phyloP scores from a whole-genome alignment of 2,113 vertebrate genomes.

The Rhinolophus sinicus region DNA sequence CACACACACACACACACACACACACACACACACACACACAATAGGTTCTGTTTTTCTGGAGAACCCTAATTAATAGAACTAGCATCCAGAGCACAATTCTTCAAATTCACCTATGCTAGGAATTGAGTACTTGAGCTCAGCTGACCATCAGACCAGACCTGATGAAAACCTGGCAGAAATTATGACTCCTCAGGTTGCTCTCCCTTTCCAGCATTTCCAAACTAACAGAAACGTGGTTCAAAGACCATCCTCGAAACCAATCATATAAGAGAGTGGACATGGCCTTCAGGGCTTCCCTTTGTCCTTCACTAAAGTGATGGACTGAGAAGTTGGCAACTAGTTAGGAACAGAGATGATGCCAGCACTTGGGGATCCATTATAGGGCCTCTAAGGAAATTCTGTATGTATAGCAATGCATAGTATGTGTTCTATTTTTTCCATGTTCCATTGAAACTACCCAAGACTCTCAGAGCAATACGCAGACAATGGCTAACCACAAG shows the following conservation, averaged over 20 bases:
- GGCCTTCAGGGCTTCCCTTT: background rate
- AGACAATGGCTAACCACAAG: background rate
- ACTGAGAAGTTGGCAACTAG: background rate
- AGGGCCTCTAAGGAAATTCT: background rate
- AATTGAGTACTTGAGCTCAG: background rate
- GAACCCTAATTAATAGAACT: background rate
- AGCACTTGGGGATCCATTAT: background rate
- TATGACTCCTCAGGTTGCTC: background rate
- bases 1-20: background rate
- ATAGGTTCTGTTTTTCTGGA: background rate
- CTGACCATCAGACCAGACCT: background rate
- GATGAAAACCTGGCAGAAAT: background rate
- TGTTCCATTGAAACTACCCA: background rate
- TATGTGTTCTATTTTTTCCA: background rate
- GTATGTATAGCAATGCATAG: rapidly evolving
- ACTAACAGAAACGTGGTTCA: background rate
- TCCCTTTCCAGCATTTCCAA: background rate
- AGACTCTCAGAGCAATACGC: background rate
- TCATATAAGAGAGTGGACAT: background rate
- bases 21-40: background rate
- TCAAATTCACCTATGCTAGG: background rate
- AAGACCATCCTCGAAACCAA: background rate
- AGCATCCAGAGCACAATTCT: background rate
- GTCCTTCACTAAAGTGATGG: background rate
- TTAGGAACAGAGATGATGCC: background rate